These are phyloP conservation scores for Euschistus heros DNA, from an alignment of 1,140 invertebrate genomes.

Conservation along the genomic window DNA sequence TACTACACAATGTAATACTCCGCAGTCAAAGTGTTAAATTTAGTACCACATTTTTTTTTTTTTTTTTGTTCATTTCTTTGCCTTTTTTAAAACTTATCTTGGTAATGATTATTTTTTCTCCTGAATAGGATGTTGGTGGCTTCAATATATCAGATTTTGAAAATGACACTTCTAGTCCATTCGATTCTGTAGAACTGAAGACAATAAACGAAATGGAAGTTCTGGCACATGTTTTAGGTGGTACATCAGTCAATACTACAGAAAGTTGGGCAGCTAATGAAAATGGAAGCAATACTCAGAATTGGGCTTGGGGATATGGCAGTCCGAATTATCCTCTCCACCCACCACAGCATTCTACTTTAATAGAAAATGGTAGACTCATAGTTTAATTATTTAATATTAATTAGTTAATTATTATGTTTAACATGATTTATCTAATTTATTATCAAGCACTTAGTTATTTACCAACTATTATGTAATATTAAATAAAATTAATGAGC, in stretches of 20 bases:
- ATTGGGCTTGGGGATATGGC: slow-evolving; percentile 4
- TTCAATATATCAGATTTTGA: slow-evolving; percentile 63
- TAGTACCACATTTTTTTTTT: too few species aligned
- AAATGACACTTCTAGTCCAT: slow-evolving; percentile 77
- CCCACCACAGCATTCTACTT: background rate
- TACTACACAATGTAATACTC: too few species aligned
- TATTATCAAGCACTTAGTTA: too few species aligned
- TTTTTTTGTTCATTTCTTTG: too few species aligned
- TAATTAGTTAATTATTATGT: too few species aligned
- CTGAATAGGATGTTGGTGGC: slow-evolving; percentile 4
- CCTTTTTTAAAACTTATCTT: background rate
- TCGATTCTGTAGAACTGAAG: slow-evolving; percentile 82
- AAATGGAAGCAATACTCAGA: background rate
- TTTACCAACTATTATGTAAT: too few species aligned
- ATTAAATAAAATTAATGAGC: too few species aligned
- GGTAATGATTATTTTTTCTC: background rate
- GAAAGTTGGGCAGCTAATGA: background rate
- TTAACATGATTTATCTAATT: too few species aligned
- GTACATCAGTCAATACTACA: slow-evolving; percentile 22
- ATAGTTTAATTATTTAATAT: too few species aligned
- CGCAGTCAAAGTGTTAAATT: too few species aligned
- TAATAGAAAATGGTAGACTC: background rate
- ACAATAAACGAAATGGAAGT: slow-evolving; percentile 83
- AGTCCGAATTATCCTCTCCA: background rate
- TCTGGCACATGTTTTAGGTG: slow-evolving; percentile 53